Conservation (phyloP, 2,888 invertebrate genomes). For the Chironomus riparius region DNA sequence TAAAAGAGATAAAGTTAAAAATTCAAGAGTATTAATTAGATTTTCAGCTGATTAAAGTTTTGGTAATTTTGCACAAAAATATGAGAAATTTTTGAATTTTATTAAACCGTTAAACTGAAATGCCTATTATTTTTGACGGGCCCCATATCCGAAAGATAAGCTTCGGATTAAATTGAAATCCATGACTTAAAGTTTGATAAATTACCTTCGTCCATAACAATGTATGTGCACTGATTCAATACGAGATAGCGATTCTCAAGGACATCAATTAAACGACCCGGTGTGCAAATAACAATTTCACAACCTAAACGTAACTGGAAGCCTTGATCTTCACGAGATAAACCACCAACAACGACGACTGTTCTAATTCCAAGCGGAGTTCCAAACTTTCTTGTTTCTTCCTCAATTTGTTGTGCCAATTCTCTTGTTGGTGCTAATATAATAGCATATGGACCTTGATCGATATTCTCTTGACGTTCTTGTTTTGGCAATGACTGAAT, state of each 20-base stretch:
- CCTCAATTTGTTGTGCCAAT: constrained; percentile 98
- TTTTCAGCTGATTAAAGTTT: too few relatives aligned
- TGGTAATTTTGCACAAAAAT: too few relatives aligned
- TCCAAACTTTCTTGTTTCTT: constrained; percentile 97
- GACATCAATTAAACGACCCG: constrained; percentile 97
- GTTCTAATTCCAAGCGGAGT: constrained; percentile 85
- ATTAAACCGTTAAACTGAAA: too few relatives aligned
- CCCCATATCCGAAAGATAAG: too few relatives aligned
- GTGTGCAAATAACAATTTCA: constrained; percentile 99
- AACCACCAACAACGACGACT: constrained; percentile 95
- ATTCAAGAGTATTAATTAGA: too few relatives aligned
- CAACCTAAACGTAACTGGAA: constrained; percentile 93
- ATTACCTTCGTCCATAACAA: constrained; percentile 90
- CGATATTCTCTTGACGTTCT: constrained; percentile 80
- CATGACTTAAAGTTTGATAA: too few relatives aligned
- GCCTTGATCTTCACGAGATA: constrained; percentile 97
- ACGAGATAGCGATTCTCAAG: constrained; percentile 96
- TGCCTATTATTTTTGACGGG: too few relatives aligned
- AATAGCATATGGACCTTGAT: constrained; percentile 97
- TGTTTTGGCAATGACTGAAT: constrained; percentile 96
- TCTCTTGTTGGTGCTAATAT: constrained; percentile 99
- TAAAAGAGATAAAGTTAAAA: too few relatives aligned
- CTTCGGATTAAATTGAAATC: too few relatives aligned
- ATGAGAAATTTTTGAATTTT: too few relatives aligned
- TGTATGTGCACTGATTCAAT: constrained; percentile 94